Evolutionary conservation across 1,140 invertebrate genomes (phyloP).

Genomic region (Drosophila nigromelanica): DNA sequence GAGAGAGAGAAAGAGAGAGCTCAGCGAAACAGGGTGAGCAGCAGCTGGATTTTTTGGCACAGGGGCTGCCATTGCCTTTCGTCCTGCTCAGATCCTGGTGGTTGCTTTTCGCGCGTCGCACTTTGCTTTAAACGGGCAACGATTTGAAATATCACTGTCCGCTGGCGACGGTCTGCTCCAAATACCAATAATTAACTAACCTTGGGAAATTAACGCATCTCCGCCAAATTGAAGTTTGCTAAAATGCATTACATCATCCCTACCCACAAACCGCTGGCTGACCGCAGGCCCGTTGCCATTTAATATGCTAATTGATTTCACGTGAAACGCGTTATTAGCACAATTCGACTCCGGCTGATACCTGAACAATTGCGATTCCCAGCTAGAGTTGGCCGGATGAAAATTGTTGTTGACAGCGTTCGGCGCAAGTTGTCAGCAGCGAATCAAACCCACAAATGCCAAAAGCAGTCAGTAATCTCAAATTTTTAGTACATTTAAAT

Average conservation of each 20-base stretch:
- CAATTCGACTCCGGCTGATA: slow-evolving; percentile 29
- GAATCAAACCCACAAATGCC: background rate
- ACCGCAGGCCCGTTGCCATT: slow-evolving; percentile 32
- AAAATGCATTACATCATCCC: slow-evolving; percentile 70
- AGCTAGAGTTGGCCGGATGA: background rate
- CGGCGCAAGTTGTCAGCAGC: background rate
- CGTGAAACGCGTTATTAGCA: slow-evolving; percentile 62
- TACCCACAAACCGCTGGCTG: background rate
- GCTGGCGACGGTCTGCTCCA: slow-evolving; percentile 46
- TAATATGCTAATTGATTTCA: slow-evolving; percentile 77
- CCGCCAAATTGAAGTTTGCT: slow-evolving; percentile 63
- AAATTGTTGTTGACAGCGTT: background rate
- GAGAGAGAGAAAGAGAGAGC: slow-evolving; percentile 12
- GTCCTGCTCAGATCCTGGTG: slow-evolving; percentile 8
- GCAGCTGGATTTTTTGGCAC: slow-evolving; percentile 9
- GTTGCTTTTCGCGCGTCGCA: slow-evolving; percentile 14
- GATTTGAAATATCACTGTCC: background rate
- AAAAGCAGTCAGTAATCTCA: background rate
- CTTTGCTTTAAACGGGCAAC: slow-evolving; percentile 3
- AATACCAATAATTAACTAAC: slow-evolving; percentile 55
- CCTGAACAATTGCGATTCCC: slow-evolving; percentile 14
- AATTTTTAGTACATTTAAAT: background rate
- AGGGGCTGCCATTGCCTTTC: slow-evolving; percentile 17
- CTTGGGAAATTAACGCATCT: slow-evolving; percentile 68
- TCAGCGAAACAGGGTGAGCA: slow-evolving; percentile 15